phyloP scores from a whole-genome alignment of 2,113 vertebrate genomes.

The Salvelinus alpinus region DNA sequence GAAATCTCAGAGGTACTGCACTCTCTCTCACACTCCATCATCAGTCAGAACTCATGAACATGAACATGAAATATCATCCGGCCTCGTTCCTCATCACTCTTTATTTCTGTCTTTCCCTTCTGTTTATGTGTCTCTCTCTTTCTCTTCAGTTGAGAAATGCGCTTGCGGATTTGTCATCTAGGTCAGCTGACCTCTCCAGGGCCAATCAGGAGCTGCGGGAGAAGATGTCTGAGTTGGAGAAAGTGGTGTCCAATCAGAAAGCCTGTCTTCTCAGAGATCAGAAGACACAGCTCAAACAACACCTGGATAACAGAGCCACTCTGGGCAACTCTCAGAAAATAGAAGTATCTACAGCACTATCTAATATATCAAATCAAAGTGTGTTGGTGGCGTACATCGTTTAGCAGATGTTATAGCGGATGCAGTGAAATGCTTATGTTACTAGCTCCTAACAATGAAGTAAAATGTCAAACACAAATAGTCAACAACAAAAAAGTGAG shows the following conservation, averaged over 20 bases:
- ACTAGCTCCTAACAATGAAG: too few species aligned
- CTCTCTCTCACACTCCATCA: not conserved
- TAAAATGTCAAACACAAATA: too few species aligned
- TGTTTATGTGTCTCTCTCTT: not conserved
- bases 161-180: conserved; percentile 57
- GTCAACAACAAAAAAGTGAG: not conserved
- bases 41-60: not conserved
- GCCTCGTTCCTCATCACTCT: not conserved
- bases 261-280: conserved; percentile 65
- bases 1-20: conserved; percentile 61
- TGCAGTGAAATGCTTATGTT: too few species aligned
- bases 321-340: conserved; percentile 7
- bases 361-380: not conserved
- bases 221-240: conserved; percentile 60
- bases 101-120: not conserved
- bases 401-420: too few species aligned
- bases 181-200: conserved; percentile 62
- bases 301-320: conserved; percentile 39
- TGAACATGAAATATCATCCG: not conserved
- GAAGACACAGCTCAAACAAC: conserved; percentile 57
- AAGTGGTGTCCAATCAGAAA: conserved; percentile 51
- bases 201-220: conserved; percentile 67
- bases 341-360: conserved; percentile 5
- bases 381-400: too few species aligned
- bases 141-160: conserved; percentile 67